Base-by-base conservation (phyloP, 2,113 vertebrate species). In the Psettodes erumei region DNA sequence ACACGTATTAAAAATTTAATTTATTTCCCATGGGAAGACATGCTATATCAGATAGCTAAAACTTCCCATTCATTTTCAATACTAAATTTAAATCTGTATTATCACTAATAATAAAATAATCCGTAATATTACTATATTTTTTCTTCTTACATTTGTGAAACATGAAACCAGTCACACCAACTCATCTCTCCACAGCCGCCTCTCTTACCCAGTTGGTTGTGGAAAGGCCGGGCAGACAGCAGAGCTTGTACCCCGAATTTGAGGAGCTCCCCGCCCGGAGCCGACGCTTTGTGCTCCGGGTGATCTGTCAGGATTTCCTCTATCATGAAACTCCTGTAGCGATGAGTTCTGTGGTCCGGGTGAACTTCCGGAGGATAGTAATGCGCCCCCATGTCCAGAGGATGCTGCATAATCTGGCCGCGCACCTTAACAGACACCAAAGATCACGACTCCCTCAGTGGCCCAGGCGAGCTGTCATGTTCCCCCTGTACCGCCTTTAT, bases 321-420 rank as follows among this genome's bases (percentile, higher is more conserved):
- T 59, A 99, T 99, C 97, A 99, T 99, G 84, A 99, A 99, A 88
- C 96, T 98, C 91, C 97, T 91, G 93, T 98, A 99, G 56, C 97
- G 96, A 50, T 98, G 97, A n/a, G 97, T 96, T 58, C 97, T 95
- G 91, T 96, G 95, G 81, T 98, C 97, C 0, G 91, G 94, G 33
- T 95, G 95, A 23, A 92, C 92, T 42, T 97, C 97, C 35, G 94
- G 94, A 7, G 95, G 95, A 64, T 95, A 96, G 72, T 93, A 97
- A 87, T 95, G 96, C 35, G 95, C 93, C 58, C 95, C 95, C 58
- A 96, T 76, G 58, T 98, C 97, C 92, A 97, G 84, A 16, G 92
- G 96, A 93, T 96, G 96, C 94, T 97, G 97, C 97, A 97, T 97
- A 61, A 81, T 94, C 63, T 71, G 66, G 67, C 82, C 37, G 77